Conservation (phyloP, 2,113 vertebrate genomes). For the Entelurus aequoreus region DNA sequence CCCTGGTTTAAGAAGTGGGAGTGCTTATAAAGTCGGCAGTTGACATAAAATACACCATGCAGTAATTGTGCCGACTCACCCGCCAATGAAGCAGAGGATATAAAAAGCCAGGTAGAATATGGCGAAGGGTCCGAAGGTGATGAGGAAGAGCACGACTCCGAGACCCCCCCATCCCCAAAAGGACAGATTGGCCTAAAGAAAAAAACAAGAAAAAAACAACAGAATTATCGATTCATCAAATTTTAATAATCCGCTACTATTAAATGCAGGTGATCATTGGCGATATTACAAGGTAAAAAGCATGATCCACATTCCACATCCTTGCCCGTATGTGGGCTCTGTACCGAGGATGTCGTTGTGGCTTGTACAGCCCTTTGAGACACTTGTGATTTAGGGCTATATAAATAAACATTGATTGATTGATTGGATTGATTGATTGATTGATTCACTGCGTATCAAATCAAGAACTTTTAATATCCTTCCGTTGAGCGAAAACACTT, state of each 20-base stretch:
- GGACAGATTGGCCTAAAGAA: conserved; percentile 89
- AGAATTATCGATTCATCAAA: not conserved
- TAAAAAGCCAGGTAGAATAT: conserved; percentile 99
- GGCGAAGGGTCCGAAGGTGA: conserved; percentile 96
- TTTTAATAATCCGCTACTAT: not conserved
- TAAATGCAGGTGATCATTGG: no score
- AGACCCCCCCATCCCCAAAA: conserved; percentile 99
- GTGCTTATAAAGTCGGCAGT: not conserved
- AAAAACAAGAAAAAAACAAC: conserved; percentile 8
- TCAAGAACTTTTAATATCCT: no score
- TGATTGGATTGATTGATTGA: no score
- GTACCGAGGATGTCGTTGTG: no score
- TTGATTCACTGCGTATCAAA: no score
- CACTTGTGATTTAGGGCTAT: no score
- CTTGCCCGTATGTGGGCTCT: no score
- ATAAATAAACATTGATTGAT: no score
- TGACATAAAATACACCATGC: not conserved
- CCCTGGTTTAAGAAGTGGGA: conserved; percentile 67
- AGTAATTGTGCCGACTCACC: conserved; percentile 78
- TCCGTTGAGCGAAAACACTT: no score
- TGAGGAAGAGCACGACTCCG: conserved; percentile 89
- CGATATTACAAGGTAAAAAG: no score
- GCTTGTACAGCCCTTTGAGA: no score
- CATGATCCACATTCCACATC: no score
- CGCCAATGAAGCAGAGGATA: conserved; percentile 94